phyloP scores from a whole-genome alignment of 2,888 invertebrate species.

The Bimastos eiseni region DNA sequence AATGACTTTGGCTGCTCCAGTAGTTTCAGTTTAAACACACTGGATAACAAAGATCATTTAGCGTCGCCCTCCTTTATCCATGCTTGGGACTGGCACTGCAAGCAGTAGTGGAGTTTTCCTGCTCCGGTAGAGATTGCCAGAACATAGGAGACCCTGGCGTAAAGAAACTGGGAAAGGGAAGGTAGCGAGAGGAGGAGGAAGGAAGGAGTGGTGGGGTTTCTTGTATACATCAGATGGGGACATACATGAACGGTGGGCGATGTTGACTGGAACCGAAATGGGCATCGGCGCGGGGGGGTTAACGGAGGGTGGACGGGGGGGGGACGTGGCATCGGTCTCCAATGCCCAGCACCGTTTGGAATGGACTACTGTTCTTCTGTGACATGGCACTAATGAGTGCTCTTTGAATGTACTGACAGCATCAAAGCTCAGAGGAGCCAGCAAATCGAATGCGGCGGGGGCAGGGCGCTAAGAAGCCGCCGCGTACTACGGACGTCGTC shows the following conservation, averaged over 20 bases:
- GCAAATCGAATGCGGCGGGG: not conserved
- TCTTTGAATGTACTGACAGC: constrained; percentile 25
- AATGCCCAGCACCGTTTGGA: not conserved
- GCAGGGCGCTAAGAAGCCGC: not conserved
- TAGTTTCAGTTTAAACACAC: too few species aligned
- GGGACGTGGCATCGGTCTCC: not conserved
- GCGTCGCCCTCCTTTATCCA: too few species aligned
- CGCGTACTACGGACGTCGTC: not conserved
- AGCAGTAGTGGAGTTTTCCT: too few species aligned
- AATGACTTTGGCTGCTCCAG: too few species aligned
- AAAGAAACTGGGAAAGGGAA: not conserved
- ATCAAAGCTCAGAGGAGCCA: constrained; percentile 20
- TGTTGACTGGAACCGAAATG: constrained; percentile 13
- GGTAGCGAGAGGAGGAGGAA: too few species aligned
- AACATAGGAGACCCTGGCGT: not conserved
- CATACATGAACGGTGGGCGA: constrained; percentile 6
- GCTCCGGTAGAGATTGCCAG: not conserved
- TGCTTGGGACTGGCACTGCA: too few species aligned
- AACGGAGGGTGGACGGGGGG: not conserved
- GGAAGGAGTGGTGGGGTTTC: not conserved
- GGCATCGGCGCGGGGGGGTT: not conserved
- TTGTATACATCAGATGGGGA: constrained; percentile 1
- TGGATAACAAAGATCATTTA: too few species aligned
- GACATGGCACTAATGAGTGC: not conserved
- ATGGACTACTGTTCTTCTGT: constrained; percentile 22